Percentiles rank a stretch among this genome's conserved stretches.
These are phyloP conservation scores for Deroplatys truncata DNA, from an alignment of 2,888 invertebrate genomes.

Conservation along the genomic window DNA sequence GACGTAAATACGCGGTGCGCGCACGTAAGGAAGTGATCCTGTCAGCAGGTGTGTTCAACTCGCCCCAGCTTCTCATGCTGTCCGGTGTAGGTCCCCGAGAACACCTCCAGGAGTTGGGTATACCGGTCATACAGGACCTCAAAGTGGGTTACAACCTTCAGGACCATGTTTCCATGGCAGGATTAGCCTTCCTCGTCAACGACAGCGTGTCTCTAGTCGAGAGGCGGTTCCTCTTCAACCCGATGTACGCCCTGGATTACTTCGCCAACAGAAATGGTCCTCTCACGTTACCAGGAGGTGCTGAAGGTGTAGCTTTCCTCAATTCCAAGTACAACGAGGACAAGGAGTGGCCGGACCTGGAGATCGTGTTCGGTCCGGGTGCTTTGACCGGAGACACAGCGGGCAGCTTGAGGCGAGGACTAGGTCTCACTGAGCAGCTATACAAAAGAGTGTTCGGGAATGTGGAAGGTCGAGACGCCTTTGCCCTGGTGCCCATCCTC, in stretches of 20 bases:
- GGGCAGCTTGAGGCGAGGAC: conserved; percentile 44
- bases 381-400: conserved; percentile 69
- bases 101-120: conserved; percentile 54
- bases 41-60: conserved; percentile 76
- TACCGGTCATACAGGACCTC: conserved; percentile 43
- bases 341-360: conserved; percentile 67
- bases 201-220: conserved; percentile 37
- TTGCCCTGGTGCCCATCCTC: conserved; percentile 69
- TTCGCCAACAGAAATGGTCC: conserved; percentile 40
- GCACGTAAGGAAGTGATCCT: conserved; percentile 74
- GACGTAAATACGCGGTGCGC: conserved; percentile 47
- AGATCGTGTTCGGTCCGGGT: conserved; percentile 74
- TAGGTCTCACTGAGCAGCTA: conserved; percentile 53
- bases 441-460: conserved; percentile 53
- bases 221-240: conserved; percentile 34
- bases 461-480: conserved; percentile 52
- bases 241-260: conserved; percentile 41
- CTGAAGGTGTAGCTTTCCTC: conserved; percentile 46
- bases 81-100: conserved; percentile 73
- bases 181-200: conserved; percentile 41
- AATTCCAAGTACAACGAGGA: conserved; percentile 42
- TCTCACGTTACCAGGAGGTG: conserved; percentile 45
- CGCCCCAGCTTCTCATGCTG: conserved; percentile 80
- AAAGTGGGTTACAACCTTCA: conserved; percentile 46
- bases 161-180: conserved; percentile 45